Percentiles rank a stretch among this genome's conserved stretches.
Conservation (phyloP, 1,140 invertebrate species). For the Hestina assimilis region DNA sequence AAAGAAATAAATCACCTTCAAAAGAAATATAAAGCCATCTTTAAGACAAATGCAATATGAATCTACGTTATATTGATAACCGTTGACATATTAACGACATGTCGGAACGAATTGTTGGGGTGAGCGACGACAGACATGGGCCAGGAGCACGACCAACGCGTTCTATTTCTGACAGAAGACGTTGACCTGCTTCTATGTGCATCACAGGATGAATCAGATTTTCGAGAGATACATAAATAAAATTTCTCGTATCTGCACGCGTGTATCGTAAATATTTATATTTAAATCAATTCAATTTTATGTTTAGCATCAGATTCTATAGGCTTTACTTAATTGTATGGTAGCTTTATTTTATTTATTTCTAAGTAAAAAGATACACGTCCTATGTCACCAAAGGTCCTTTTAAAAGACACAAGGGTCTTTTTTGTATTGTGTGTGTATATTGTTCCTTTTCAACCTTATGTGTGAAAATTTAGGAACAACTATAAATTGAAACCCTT, state of each 20-base stretch:
- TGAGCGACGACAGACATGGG: conserved; percentile 57
- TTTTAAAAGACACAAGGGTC: not conserved
- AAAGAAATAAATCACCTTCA: not conserved
- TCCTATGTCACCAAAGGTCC: not conserved
- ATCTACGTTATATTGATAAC: conserved; percentile 48
- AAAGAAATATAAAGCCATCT: not conserved
- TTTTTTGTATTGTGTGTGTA: not conserved
- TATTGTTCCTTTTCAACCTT: not conserved
- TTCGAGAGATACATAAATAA: conserved; percentile 11
- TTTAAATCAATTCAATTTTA: not conserved
- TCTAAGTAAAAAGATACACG: not conserved
- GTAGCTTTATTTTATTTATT: not conserved
- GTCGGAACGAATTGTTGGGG: conserved; percentile 54
- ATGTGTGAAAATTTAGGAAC: not conserved
- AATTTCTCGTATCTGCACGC: not conserved
- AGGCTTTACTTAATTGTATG: not conserved
- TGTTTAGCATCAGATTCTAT: not conserved
- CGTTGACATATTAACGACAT: conserved; percentile 70
- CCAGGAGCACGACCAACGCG: conserved; percentile 47
- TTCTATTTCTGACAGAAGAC: conserved; percentile 64
- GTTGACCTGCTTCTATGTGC: conserved; percentile 64
- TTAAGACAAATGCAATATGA: conserved; percentile 9
- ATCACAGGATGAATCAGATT: conserved; percentile 48
- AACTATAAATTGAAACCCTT: not conserved
- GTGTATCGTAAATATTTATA: not conserved